Evolutionary conservation across 2,113 vertebrate genomes (phyloP).

Genomic region (Vireo altiloquus): DNA sequence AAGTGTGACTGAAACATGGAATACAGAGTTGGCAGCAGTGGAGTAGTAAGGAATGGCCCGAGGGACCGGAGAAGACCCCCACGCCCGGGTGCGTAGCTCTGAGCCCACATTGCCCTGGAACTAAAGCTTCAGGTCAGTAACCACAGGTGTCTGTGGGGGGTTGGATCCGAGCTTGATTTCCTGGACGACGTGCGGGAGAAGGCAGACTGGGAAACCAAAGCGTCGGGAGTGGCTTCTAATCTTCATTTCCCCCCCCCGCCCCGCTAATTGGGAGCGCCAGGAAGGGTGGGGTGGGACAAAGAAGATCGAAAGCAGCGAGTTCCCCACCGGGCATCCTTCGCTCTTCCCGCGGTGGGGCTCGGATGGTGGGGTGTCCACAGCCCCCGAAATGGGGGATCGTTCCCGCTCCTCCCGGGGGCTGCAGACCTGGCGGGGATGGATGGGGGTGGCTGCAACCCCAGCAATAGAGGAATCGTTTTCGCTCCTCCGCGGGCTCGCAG

Average conservation of each 20-base stretch:
- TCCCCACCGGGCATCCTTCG: neutral
- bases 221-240: too few species aligned
- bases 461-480: rapidly evolving
- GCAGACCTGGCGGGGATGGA: neutral
- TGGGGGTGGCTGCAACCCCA: neutral
- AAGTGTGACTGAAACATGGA: neutral
- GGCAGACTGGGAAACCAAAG: neutral
- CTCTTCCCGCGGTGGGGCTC: neutral
- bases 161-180: neutral
- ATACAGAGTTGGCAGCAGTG: neutral
- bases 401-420: neutral
- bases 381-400: rapidly evolving
- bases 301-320: neutral
- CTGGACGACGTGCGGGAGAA: neutral
- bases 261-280: neutral
- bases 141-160: neutral
- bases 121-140: neutral
- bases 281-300: neutral
- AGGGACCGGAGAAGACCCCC: neutral
- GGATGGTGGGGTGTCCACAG: too few species aligned
- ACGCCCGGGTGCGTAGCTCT: neutral
- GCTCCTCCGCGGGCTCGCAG: neutral
- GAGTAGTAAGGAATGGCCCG: neutral
- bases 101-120: neutral
- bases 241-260: rapidly evolving